These are phyloP conservation scores for Leguminivora glycinivorella DNA, from an alignment of 1,140 invertebrate genomes.

Conservation along the genomic window DNA sequence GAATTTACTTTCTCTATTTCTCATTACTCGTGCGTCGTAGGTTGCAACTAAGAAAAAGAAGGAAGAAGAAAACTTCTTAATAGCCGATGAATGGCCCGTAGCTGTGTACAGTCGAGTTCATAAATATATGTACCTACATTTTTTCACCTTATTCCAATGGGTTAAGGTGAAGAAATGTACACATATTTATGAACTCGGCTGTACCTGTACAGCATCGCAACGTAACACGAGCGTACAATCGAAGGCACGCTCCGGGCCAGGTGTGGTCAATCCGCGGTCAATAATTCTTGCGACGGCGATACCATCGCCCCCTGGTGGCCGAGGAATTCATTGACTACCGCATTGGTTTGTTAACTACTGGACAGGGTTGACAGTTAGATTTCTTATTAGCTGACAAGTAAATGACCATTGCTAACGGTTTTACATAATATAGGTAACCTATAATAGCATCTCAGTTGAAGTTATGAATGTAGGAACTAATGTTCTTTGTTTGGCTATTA, in stretches of 20 bases:
- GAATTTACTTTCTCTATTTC: background rate
- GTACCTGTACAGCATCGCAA: background rate
- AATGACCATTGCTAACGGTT: background rate
- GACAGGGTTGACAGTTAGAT: background rate
- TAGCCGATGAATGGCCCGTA: background rate
- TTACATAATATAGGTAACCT: too few relatives aligned
- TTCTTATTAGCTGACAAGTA: background rate
- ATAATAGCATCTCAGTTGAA: too few relatives aligned
- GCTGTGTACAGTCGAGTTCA: too few relatives aligned
- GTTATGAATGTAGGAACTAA: too few relatives aligned
- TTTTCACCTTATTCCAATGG: too few relatives aligned
- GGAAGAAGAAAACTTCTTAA: background rate
- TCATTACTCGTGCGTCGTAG: background rate
- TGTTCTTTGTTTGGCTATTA: too few relatives aligned
- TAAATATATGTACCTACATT: too few relatives aligned
- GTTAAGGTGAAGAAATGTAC: too few relatives aligned
- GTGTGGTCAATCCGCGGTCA: constrained; percentile 32
- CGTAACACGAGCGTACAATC: constrained; percentile 6
- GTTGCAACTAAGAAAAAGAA: background rate
- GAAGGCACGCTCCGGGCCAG: constrained; percentile 9
- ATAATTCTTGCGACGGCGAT: constrained; percentile 52
- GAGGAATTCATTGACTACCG: constrained; percentile 13
- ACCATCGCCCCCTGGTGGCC: constrained; percentile 44
- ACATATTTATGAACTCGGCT: too few relatives aligned
- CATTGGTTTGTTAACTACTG: constrained; percentile 19